These are phyloP conservation scores for Cladopsammia gracilis DNA, from an alignment of 64 coral and sea anemone species.

Conservation along the genomic window DNA sequence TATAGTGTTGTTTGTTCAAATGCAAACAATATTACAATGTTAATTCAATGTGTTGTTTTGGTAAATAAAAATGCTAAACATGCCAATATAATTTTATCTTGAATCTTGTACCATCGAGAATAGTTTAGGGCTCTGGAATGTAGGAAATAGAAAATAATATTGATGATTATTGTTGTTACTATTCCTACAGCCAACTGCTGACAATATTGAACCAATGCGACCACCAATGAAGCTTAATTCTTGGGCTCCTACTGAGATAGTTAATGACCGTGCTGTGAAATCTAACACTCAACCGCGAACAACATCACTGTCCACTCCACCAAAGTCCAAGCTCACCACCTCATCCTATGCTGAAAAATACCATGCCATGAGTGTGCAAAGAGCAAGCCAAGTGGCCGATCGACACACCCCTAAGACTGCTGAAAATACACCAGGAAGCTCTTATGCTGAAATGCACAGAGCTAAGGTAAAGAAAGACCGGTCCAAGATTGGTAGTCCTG, in stretches of 20 bases:
- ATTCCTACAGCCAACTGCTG: background rate
- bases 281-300: conserved; percentile 43
- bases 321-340: conserved; percentile 61
- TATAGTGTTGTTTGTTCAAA: too few relatives aligned
- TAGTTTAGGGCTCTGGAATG: too few relatives aligned
- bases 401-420: conserved; percentile 29
- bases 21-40: too few relatives aligned
- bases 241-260: conserved; percentile 88
- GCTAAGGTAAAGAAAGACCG: conserved; percentile 86
- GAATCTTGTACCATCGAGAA: too few relatives aligned
- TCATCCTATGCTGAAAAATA: conserved; percentile 92
- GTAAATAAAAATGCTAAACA: too few relatives aligned
- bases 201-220: conserved; percentile 38
- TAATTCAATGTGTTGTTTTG: too few relatives aligned
- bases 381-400: conserved; percentile 41
- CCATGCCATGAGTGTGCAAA: conserved; percentile 63
- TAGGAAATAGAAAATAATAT: too few relatives aligned
- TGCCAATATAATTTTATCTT: too few relatives aligned
- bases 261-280: conserved; percentile 77
- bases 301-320: conserved; percentile 27
- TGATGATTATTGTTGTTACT: background rate
- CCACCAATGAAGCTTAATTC: conserved; percentile 80
- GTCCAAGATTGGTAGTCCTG: conserved; percentile 23
- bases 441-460: conserved; percentile 95
- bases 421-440: conserved; percentile 60